These are phyloP conservation scores for Blera fallax DNA, from an alignment of 2,888 invertebrate genomes.

Conservation along the genomic window DNA sequence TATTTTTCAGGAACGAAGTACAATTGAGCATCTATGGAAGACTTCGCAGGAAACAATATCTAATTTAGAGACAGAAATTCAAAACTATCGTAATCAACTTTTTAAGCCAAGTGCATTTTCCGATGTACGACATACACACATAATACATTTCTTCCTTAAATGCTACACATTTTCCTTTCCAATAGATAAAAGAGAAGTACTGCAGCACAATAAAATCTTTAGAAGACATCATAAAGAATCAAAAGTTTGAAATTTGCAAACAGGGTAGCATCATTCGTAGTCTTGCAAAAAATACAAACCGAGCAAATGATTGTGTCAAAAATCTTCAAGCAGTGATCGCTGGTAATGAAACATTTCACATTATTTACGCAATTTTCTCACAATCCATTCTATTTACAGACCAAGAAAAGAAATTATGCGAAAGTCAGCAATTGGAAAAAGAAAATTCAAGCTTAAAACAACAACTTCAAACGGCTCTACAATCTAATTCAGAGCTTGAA, in stretches of 20 bases:
- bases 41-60: slow-evolving; percentile 86
- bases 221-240: slow-evolving; percentile 82
- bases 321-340: slow-evolving; percentile 74
- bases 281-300: slow-evolving; percentile 74
- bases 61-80: slow-evolving; percentile 86
- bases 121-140: slow-evolving; percentile 67
- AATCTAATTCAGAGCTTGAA: slow-evolving; percentile 80
- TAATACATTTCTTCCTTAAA: neutral
- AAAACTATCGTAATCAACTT: slow-evolving; percentile 81
- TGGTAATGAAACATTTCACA: slow-evolving; percentile 49
- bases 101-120: slow-evolving; percentile 72
- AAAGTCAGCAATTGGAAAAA: slow-evolving; percentile 74
- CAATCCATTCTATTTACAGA: slow-evolving; percentile 53
- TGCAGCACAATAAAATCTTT: slow-evolving; percentile 83
- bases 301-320: slow-evolving; percentile 73
- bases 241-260: slow-evolving; percentile 74
- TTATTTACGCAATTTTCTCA: neutral
- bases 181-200: slow-evolving; percentile 82
- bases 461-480: slow-evolving; percentile 75
- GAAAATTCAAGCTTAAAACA: slow-evolving; percentile 76
- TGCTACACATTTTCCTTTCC: neutral
- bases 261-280: slow-evolving; percentile 74
- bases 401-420: slow-evolving; percentile 66
- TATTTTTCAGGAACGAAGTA: slow-evolving; percentile 85
- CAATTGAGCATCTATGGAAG: slow-evolving; percentile 86